Conservation (phyloP, 2,888 invertebrate genomes). For the Priocnemis perturbator region DNA sequence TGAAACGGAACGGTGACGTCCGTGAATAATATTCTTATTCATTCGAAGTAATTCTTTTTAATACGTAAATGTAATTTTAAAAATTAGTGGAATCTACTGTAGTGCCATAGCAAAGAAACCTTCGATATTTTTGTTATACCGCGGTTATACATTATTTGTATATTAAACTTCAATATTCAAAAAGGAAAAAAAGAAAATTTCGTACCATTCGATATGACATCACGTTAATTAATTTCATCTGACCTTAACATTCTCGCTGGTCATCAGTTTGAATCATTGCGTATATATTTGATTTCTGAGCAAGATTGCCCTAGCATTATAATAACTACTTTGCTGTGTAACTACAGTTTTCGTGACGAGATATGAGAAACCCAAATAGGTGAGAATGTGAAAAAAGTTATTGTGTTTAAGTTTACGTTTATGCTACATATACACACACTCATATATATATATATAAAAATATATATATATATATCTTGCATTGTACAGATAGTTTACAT, state of each 20-base stretch:
- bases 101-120: constrained; percentile 12
- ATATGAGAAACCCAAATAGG: not conserved
- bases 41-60: too few relatives aligned
- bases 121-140: constrained; percentile 8
- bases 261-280: not conserved
- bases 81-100: constrained; percentile 1
- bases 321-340: constrained; percentile 1
- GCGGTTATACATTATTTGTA: constrained; percentile 4
- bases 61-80: too few relatives aligned
- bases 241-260: too few relatives aligned
- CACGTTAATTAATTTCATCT: too few relatives aligned
- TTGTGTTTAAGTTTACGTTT: not conserved
- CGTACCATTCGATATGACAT: too few relatives aligned
- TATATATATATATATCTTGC: constrained; percentile 25
- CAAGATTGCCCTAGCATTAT: too few relatives aligned
- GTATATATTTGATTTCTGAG: not conserved
- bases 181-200: too few relatives aligned
- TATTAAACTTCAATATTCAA: not conserved
- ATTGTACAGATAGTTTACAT: constrained; percentile 53
- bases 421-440: constrained; percentile 2
- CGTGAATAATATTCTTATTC: too few relatives aligned
- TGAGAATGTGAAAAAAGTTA: not conserved
- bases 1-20: constrained; percentile 7
- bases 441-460: constrained; percentile 4
- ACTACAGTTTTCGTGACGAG: not conserved